Percentiles rank a stretch among this genome's conserved stretches.
These are phyloP conservation scores for Spongilla lacustris DNA, from an alignment of 37 sponge, comb jelly and placozoan species.

Conservation along the genomic window DNA sequence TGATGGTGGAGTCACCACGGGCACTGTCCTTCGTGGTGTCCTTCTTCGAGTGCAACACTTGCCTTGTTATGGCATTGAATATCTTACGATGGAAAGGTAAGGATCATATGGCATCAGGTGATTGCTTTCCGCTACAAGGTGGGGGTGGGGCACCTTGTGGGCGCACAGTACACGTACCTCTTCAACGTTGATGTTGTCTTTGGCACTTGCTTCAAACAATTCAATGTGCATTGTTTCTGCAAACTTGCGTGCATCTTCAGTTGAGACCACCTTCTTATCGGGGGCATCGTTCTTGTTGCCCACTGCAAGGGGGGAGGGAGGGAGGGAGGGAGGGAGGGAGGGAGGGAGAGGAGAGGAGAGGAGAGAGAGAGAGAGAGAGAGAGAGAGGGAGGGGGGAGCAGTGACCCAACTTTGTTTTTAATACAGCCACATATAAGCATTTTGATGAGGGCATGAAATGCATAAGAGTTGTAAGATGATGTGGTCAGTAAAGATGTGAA, in stretches of 20 bases:
- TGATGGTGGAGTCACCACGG: conserved; percentile 54
- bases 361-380: neutral
- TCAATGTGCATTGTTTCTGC: conserved; percentile 92
- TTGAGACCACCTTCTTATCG: conserved; percentile 90
- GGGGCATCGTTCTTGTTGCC: conserved; percentile 97
- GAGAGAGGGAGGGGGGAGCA: no score
- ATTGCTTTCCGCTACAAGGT: no score
- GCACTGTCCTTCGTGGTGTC: conserved; percentile 57
- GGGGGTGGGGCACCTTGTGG: no score
- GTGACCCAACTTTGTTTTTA: no score
- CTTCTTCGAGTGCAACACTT: conserved; percentile 88
- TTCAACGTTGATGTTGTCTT: conserved; percentile 97
- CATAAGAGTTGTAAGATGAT: no score
- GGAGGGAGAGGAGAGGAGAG: neutral
- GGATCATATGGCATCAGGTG: neutral
- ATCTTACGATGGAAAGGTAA: conserved; percentile 58
- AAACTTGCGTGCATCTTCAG: conserved; percentile 90
- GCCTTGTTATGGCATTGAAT: conserved; percentile 91
- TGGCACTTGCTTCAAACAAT: conserved; percentile 96
- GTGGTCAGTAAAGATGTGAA: no score
- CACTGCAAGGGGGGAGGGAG: conserved; percentile 49
- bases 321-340: neutral
- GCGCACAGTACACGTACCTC: conserved; percentile 70
- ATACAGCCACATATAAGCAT: no score
- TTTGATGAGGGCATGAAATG: no score